Evolutionary conservation across 2,888 invertebrate genomes (phyloP).

Genomic region (Actias luna): DNA sequence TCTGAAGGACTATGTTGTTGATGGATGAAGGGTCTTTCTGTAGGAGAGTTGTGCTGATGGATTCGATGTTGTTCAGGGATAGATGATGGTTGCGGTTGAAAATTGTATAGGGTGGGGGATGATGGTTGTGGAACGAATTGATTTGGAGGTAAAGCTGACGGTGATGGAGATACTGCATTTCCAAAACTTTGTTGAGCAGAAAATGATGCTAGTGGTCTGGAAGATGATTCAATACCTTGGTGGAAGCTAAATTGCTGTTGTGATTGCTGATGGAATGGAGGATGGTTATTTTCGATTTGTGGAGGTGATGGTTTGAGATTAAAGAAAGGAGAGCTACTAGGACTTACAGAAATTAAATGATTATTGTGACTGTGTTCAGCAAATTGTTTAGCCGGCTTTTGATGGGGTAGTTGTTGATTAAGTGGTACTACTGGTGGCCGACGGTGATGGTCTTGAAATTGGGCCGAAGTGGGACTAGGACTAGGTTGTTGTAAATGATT

Average conservation of each 20-base stretch:
- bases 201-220: conserved; percentile 57
- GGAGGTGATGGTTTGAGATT: conserved; percentile 75
- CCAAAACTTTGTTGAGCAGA: conserved; percentile 54
- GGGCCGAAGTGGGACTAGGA: conserved; percentile 55
- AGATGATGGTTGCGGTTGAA: conserved; percentile 64
- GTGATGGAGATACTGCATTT: conserved; percentile 47
- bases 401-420: conserved; percentile 78
- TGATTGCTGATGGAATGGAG: conserved; percentile 64
- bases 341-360: conserved; percentile 55
- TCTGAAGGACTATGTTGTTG: conserved; percentile 47
- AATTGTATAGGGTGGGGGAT: conserved; percentile 63
- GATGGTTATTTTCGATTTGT: conserved; percentile 64
- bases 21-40: conserved; percentile 40
- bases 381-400: conserved; percentile 64
- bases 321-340: conserved; percentile 67
- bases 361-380: conserved; percentile 62
- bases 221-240: conserved; percentile 58
- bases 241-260: conserved; percentile 74
- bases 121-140: conserved; percentile 72
- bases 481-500: conserved; percentile 54
- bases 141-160: conserved; percentile 56
- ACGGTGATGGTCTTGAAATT: conserved; percentile 61
- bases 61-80: conserved; percentile 50
- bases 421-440: conserved; percentile 58
- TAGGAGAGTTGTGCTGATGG: conserved; percentile 52